phyloP scores from a whole-genome alignment of 2,888 invertebrate genomes.

The Colostygia pectinataria region DNA sequence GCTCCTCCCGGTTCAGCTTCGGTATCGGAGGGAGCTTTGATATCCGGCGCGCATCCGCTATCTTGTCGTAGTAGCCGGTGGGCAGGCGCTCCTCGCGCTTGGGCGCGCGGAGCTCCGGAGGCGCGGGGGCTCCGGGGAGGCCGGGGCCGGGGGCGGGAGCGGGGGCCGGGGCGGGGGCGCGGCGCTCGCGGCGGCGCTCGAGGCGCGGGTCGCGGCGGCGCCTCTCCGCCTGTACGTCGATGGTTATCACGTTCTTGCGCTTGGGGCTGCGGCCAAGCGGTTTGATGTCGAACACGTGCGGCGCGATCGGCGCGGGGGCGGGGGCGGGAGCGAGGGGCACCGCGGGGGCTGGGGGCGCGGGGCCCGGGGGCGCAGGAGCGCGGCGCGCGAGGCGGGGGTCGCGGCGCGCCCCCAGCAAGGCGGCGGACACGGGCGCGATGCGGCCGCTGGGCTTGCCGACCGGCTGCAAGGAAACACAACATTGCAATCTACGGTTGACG shows the following conservation, averaged over 20 bases:
- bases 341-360: constrained; percentile 46
- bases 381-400: constrained; percentile 47
- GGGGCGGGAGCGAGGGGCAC: constrained; percentile 24
- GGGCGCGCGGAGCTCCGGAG: constrained; percentile 10
- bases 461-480: constrained; percentile 41
- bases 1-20: constrained; percentile 52
- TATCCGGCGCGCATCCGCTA: constrained; percentile 57
- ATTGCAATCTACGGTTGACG: neutral
- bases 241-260: constrained; percentile 74
- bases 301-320: constrained; percentile 51
- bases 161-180: constrained; percentile 36
- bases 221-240: constrained; percentile 61
- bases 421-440: constrained; percentile 67
- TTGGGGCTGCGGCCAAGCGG: constrained; percentile 69
- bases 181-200: constrained; percentile 42
- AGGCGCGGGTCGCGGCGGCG: constrained; percentile 39
- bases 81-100: constrained; percentile 23
- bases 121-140: too few relatives aligned
- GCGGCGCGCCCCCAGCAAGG: constrained; percentile 59
- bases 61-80: constrained; percentile 47
- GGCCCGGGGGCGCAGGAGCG: constrained; percentile 31
- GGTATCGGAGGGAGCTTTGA: constrained; percentile 74
- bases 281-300: constrained; percentile 77
- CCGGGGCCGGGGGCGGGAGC: too few relatives aligned
- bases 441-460: constrained; percentile 59